Percentiles rank a stretch among this genome's conserved stretches.
These are phyloP conservation scores for Halictus quadricinctus DNA, from an alignment of 2,888 invertebrate genomes.

Conservation along the genomic window DNA sequence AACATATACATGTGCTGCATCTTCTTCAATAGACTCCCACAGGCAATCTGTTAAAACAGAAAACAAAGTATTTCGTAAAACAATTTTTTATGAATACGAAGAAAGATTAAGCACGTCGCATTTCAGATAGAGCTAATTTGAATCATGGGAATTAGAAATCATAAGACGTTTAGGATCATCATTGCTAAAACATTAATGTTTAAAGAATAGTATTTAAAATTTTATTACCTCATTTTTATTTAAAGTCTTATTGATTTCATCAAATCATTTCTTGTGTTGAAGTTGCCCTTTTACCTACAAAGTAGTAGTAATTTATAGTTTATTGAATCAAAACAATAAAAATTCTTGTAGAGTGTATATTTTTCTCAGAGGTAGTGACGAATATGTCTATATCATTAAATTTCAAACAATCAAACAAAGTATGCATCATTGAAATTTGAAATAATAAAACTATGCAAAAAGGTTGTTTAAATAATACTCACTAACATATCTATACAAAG, in stretches of 20 bases:
- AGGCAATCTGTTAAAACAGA: constrained; percentile 29
- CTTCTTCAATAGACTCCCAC: neutral
- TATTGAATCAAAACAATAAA: too few species aligned
- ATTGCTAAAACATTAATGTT: neutral
- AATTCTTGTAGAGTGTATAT: neutral
- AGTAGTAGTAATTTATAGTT: neutral
- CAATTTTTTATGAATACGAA: neutral
- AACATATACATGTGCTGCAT: neutral
- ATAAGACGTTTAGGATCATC: constrained; percentile 29
- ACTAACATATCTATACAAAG: neutral
- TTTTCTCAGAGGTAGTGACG: constrained; percentile 80
- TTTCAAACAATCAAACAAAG: constrained; percentile 52
- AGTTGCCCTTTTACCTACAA: constrained; percentile 36
- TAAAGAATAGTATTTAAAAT: neutral
- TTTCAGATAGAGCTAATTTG: constrained; percentile 80
- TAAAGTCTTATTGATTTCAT: neutral
- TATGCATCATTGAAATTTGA: constrained; percentile 66
- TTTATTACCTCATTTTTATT: constrained; percentile 18
- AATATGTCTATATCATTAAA: constrained; percentile 72
- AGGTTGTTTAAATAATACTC: constrained; percentile 10
- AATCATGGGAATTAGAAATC: constrained; percentile 72
- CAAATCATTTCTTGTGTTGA: neutral
- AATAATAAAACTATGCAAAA: neutral
- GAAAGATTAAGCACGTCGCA: neutral
- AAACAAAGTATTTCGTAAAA: neutral